Percentiles rank a stretch among this genome's conserved stretches.
phyloP scores from a whole-genome alignment of 2,113 vertebrate genomes.

The Pontoporia blainvillei region DNA sequence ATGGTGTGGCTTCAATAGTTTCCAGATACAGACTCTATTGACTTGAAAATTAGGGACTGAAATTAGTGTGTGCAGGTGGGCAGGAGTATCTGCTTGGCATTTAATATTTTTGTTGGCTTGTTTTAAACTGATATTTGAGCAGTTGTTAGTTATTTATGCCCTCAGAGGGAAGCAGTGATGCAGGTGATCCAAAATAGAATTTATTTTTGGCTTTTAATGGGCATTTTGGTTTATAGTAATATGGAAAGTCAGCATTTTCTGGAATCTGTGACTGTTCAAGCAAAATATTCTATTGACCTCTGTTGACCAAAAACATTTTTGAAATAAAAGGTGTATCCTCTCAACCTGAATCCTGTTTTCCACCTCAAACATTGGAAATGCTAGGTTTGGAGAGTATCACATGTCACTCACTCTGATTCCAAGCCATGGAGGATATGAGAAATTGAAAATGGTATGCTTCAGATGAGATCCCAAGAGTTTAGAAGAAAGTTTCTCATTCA shows the following conservation, averaged over 20 bases:
- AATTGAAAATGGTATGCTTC: neutral
- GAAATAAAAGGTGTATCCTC: neutral
- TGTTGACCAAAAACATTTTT: neutral
- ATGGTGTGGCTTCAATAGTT: neutral
- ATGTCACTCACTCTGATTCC: neutral
- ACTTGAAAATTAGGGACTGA: neutral
- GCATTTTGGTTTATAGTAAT: neutral
- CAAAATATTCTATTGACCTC: neutral
- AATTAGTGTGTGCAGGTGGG: too few relatives aligned
- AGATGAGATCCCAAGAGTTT: neutral
- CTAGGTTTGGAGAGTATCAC: neutral
- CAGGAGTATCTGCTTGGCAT: neutral
- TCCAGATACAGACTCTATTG: neutral
- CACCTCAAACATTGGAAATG: neutral
- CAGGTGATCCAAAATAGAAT: neutral
- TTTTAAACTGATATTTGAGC: neutral
- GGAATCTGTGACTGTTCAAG: neutral
- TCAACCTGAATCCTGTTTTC: neutral
- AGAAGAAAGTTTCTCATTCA: neutral
- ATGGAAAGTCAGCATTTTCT: neutral
- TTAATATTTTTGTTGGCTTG: neutral
- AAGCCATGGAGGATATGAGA: neutral
- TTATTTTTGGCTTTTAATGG: conserved; percentile 5
- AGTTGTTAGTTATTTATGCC: neutral
- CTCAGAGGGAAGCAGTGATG: neutral